Conservation (phyloP, 2,888 invertebrate genomes). For the Pollenia angustigena region DNA sequence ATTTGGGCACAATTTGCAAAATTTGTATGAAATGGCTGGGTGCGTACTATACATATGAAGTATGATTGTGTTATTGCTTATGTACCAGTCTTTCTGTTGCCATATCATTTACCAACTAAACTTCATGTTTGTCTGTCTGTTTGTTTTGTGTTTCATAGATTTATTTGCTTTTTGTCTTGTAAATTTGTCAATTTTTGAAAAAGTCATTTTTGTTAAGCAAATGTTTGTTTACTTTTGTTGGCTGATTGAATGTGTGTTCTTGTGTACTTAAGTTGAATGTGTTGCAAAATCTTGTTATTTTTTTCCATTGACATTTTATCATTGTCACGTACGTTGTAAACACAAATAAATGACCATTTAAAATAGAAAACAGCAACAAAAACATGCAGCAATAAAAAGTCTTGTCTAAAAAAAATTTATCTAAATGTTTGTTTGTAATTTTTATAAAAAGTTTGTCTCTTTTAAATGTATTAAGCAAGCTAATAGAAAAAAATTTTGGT, state of each 20-base stretch:
- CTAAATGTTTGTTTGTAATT: not conserved
- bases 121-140: constrained; percentile 4
- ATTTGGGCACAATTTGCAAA: constrained; percentile 47
- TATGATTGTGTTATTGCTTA: not conserved
- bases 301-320: constrained; percentile 63
- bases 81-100: not conserved
- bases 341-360: constrained; percentile 66
- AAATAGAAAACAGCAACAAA: constrained; percentile 22
- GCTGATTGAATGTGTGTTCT: constrained; percentile 3
- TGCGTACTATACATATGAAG: not conserved
- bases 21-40: not conserved
- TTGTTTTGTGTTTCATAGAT: constrained; percentile 50
- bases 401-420: not conserved
- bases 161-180: constrained; percentile 65
- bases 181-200: constrained; percentile 69
- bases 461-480: no score
- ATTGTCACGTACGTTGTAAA: constrained; percentile 66
- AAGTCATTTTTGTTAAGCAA: constrained; percentile 22
- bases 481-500: no score
- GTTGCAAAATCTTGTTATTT: constrained; percentile 47
- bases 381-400: not conserved
- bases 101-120: constrained; percentile 23
- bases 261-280: not conserved
- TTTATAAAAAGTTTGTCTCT: no score
- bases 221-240: constrained; percentile 46